Base-by-base conservation (phyloP, 1,140 invertebrate genomes). In the Phenacoccus solenopsis region DNA sequence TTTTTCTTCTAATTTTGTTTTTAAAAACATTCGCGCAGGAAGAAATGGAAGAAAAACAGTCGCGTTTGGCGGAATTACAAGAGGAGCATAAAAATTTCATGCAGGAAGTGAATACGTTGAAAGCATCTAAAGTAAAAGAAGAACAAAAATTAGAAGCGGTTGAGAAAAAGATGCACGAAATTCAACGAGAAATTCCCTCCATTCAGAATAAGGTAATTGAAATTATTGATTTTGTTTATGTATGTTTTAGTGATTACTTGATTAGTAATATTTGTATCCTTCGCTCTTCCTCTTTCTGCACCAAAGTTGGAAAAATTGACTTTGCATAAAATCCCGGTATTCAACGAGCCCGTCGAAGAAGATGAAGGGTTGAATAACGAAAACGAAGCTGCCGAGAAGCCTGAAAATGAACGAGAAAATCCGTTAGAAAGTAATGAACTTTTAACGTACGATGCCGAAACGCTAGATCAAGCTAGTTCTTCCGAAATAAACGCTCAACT, bases 111-210 rank as follows among this genome's bases (percentile, higher is more conserved):
- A 87, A 85, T 69, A 84, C 87, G 72, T 76, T 87, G 59, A 91
- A 87, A 75, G 81, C 83, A 1, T 79, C 85, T 67, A 85, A 91
- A 69, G 81, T 91, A 1, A 88, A 93, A 74, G 77, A 91, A 0
- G 90, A 93, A 70, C 87, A 91, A 72, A 86, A 89, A 70, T 72
- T 93, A 0, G 85, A 85, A 68, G 85, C 86, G 57, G 82, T 83
- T 61, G 82, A 84, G 13, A 86, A 85, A 28, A 78, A 82, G 20
- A 78, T 94, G 64, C 84, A 86, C 22, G 87, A 89, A 3, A 82
- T 86, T 13, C 82, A 83, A 70, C 75, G 78, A 1, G 85, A 74
- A 28, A 76, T 81, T 4, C 78, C 79, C 70, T 76, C 77, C 38
- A 80, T 78, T 76, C 79, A 78, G 64, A 64, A 71, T 20, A 67